These are phyloP conservation scores for Cheilosia grossa DNA, from an alignment of 2,888 invertebrate genomes.

Conservation along the genomic window DNA sequence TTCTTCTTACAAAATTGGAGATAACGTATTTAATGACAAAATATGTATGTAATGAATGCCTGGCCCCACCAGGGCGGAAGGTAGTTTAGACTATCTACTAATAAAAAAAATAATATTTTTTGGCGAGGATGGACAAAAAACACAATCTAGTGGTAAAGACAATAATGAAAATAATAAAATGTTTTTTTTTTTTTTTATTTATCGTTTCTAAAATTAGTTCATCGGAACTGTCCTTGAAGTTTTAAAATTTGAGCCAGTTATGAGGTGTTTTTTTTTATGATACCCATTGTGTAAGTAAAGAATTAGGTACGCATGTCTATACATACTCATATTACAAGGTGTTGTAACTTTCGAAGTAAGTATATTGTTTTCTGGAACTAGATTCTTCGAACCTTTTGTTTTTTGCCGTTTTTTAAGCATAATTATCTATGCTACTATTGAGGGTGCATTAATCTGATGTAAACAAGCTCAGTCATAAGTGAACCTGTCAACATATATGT, in stretches of 20 bases:
- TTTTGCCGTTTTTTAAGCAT: not conserved
- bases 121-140: not conserved
- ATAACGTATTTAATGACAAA: constrained; percentile 49
- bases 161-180: not conserved
- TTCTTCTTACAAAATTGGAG: constrained; percentile 36
- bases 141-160: not conserved
- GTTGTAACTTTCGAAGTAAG: no score
- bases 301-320: no score
- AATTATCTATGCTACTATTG: not conserved
- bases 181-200: no score
- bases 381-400: no score
- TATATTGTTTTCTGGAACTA: no score
- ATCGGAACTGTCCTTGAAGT: no score
- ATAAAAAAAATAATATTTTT: not conserved
- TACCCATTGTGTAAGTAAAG: no score
- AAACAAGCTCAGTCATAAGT: constrained; percentile 54
- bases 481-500: constrained; percentile 62
- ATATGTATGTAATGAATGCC: constrained; percentile 38
- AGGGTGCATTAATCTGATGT: constrained; percentile 36
- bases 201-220: no score
- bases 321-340: no score
- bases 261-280: no score
- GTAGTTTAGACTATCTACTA: constrained; percentile 24
- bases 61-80: constrained; percentile 34
- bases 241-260: no score